Conservation (phyloP, 2,888 invertebrate species). For the Watsonalla cultraria region DNA sequence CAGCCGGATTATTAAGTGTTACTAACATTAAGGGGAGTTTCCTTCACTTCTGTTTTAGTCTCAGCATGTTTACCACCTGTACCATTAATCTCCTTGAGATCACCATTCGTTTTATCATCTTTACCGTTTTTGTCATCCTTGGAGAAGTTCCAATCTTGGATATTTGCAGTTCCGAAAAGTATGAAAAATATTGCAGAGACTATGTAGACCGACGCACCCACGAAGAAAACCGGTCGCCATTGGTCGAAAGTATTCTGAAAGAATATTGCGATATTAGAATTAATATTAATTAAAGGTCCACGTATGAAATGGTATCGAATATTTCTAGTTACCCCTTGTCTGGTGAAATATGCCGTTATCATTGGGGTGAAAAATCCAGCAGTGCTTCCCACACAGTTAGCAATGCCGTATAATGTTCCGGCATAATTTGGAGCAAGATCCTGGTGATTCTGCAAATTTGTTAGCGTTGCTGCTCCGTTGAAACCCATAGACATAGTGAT, state of each 20-base stretch:
- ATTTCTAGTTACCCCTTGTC: conserved; percentile 63
- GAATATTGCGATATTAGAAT: conserved; percentile 3
- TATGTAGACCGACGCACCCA: conserved; percentile 85
- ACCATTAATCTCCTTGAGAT: conserved; percentile 41
- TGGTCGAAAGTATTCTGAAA: conserved; percentile 84
- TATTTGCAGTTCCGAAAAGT: conserved; percentile 83
- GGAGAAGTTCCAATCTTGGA: conserved; percentile 83
- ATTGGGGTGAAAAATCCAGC: conserved; percentile 86
- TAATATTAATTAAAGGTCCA: not conserved
- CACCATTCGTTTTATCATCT: conserved; percentile 36
- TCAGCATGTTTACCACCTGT: conserved; percentile 34
- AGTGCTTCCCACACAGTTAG: conserved; percentile 84
- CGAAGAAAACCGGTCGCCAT: conserved; percentile 86
- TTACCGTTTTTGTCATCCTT: conserved; percentile 32
- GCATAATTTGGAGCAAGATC: conserved; percentile 89
- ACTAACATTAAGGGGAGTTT: conserved; percentile 49
- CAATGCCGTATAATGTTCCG: conserved; percentile 87
- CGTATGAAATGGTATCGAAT: not conserved
- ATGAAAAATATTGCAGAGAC: conserved; percentile 84
- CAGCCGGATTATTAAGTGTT: conserved; percentile 15
- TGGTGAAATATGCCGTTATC: conserved; percentile 83
- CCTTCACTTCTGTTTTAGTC: conserved; percentile 45
- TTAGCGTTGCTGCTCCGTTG: conserved; percentile 80
- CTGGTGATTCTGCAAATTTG: conserved; percentile 82
- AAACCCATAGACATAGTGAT: conserved; percentile 84